Evolutionary conservation across 1,140 invertebrate species (phyloP).

Genomic region (Drosophila repleta): DNA sequence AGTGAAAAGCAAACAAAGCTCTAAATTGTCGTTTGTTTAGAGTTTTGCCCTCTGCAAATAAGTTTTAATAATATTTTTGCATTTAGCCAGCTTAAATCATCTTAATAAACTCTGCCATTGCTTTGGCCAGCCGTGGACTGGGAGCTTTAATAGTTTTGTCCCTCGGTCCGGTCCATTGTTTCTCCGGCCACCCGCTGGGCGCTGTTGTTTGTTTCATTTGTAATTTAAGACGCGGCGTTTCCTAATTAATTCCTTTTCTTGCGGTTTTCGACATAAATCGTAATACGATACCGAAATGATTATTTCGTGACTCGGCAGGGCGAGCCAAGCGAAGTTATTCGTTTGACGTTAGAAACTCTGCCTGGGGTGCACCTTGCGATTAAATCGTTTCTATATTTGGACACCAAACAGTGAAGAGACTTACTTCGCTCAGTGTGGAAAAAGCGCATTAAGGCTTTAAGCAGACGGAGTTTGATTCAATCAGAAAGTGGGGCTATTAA

Average conservation of each 20-base stretch:
- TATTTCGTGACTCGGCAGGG: conserved; percentile 34
- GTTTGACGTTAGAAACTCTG: neutral
- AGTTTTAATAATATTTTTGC: conserved; percentile 1
- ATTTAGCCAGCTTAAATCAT: conserved; percentile 71
- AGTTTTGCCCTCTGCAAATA: neutral
- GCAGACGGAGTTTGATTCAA: neutral
- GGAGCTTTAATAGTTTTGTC: conserved; percentile 16
- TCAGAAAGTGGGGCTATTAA: neutral
- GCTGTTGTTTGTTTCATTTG: conserved; percentile 27
- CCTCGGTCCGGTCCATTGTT: conserved; percentile 26
- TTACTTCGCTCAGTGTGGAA: neutral
- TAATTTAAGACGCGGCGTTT: conserved; percentile 67
- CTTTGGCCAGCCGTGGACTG: conserved; percentile 3
- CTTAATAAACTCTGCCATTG: conserved; percentile 63
- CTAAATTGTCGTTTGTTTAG: conserved; percentile 22
- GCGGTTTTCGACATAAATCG: conserved; percentile 59
- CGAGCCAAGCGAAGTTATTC: conserved; percentile 38
- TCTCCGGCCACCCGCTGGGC: conserved; percentile 37
- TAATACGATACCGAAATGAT: conserved; percentile 48
- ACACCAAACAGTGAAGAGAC: too few relatives aligned
- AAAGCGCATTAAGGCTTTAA: neutral
- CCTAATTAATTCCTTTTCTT: conserved; percentile 75
- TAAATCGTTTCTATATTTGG: conserved; percentile 3
- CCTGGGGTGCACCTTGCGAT: neutral
- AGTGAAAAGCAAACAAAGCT: conserved; percentile 43